Evolutionary conservation across 2,797 vertebrate genomes (phyloP), one percentile per base, ranked within the genome.

Genomic region (Enoplosus armatus): DNA sequence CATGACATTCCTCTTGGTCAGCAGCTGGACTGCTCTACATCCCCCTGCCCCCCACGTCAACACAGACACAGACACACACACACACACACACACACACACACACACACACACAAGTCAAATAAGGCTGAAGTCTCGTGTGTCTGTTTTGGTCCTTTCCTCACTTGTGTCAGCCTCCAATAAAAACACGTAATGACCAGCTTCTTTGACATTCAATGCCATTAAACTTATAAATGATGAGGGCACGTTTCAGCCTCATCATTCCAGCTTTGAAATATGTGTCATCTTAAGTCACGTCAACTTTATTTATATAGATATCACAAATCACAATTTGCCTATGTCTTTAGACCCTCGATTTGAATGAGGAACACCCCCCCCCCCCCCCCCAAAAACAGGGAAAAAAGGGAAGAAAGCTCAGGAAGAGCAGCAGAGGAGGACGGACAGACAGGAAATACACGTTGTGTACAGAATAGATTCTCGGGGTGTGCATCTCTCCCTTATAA

Each of bases 1-100:
- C 48, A 50, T 72, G 65, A 31, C 11, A 77, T 87, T 80, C 69
- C 82, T 74, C 67, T 75, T 33, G 43, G 76, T 84, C 79, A 84
- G 75, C 85, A 75, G 73, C 64, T 60, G 39, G 58, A 65, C 65
- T 14, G 33, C 26, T n/a, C 53, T 24, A 5, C 8, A 5, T 29
- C 11, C 48, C 8, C 29, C 29, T 39, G 1, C 20, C 22, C 26
- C 20, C 58, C 48, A 27, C 16, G 45, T 31, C 53, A 41, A 43
- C 37, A 72, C 20, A 60, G 55, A 39, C 26, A 47, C 43, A 51
- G 43, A 61, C 43, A 45, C 39, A 62, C 24, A 72, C 20, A 60
- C 62, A 39, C 26, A 47, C 43, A 51, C 53, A 61, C 43, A 45
- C 39, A 62, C 24, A 26, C n/a, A 33, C 62, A 47, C 39, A 63